A percentile compares a stretch with the other conserved stretches of the same genome.
Conservation (phyloP, 2,113 vertebrate species). For the Brienomyrus brachyistius region DNA sequence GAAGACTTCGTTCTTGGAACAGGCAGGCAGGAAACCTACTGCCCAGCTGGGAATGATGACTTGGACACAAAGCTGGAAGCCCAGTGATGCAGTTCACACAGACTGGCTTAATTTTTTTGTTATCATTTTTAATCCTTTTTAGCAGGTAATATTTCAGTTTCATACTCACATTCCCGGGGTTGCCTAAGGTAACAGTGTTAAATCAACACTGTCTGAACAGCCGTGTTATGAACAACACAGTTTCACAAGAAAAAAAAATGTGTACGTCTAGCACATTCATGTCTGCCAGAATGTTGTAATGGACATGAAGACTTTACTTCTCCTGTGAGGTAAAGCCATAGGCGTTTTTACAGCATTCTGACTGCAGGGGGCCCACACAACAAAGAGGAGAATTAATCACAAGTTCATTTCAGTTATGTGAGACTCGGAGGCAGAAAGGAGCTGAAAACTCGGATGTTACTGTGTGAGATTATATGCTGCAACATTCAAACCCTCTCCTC, state of each 20-base stretch:
- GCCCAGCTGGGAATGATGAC: neutral
- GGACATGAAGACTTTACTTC: neutral
- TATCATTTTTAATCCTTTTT: neutral
- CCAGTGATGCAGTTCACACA: neutral
- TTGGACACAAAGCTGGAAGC: neutral
- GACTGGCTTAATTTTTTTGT: neutral
- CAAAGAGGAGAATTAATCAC: neutral
- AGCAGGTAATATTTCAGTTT: neutral
- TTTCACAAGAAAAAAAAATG: neutral
- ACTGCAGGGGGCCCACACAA: neutral
- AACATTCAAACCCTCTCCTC: neutral
- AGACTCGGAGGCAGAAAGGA: neutral
- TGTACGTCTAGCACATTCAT: neutral
- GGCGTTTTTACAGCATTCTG: neutral
- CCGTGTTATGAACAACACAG: neutral
- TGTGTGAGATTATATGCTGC: neutral
- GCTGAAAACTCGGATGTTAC: neutral
- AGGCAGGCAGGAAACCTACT: neutral
- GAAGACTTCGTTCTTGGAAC: neutral
- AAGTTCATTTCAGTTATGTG: neutral
- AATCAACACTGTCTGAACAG: neutral
- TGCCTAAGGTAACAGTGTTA: neutral
- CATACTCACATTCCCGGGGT: neutral
- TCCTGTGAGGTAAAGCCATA: neutral
- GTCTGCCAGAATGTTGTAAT: neutral